Base-by-base conservation (phyloP, 2,797 vertebrate genomes). In the Strix occidentalis region DNA sequence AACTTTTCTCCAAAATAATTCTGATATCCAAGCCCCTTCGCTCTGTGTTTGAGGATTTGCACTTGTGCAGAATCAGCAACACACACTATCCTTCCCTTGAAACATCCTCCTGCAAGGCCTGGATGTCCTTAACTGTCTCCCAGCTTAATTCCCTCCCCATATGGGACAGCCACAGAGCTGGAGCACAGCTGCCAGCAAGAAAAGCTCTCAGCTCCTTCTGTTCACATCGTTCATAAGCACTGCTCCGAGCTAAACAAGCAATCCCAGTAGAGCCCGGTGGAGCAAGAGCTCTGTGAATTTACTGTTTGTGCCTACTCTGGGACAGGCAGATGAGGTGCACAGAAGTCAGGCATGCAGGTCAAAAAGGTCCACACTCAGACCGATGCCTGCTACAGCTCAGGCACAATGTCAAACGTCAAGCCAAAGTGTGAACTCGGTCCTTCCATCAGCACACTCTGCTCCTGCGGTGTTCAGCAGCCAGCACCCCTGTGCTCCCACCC, bases 331-430 rank as follows among this genome's bases (percentile, higher is more conserved):
- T 15, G 39, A 74, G 45, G 25, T 21, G 16, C 48, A 68, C 1
- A 2, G 60, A 46, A 71, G 33, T 29, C 13, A 7, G 26, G 15
- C 19, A 68, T 3, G 0, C 1, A 26, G 33, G 20, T 46, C 12
- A 64, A 5, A 64, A 57, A 48, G 23, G 9, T 4, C 7, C 11
- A 41, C n/a, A 26, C 20, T 58, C 25, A 53, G 28, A 65, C 10
- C 1, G 5, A 17, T 1, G 5, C 53, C 41, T 76, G 79, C 48
- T 19, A 43, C 41, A 45, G 65, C 54, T 51, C 43, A 68, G 54
- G 50, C 39, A 33, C 2, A 0, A 28, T 0, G 1, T 9, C 39
- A 72, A 86, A 43, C 1, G 6, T 9, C 20, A 50, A 39, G 43
- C 37, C 23, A 21, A 6, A 31, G 35, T 1, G 5, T 18, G 7